Evolutionary conservation across 23 tunicate genomes (phyloP).

Genomic region (Clavelina lepadiformis): DNA sequence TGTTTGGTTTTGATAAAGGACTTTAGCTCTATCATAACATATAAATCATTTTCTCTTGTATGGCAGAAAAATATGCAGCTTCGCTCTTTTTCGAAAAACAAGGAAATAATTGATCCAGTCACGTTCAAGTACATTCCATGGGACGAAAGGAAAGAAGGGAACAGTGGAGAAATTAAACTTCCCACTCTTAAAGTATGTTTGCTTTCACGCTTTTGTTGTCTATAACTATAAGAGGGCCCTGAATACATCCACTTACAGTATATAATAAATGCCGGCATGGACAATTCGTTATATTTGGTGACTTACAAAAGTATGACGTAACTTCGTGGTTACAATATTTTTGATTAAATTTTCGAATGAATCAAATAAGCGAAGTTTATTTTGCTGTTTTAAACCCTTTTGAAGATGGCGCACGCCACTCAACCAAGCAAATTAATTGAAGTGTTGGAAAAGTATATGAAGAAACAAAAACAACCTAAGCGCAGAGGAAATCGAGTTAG

Average conservation of each 20-base stretch:
- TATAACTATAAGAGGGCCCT: too few relatives aligned
- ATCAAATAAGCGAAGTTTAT: background rate
- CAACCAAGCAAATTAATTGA: slow-evolving; percentile 40
- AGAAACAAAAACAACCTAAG: background rate
- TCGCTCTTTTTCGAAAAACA: slow-evolving; percentile 7
- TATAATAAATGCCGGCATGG: too few relatives aligned
- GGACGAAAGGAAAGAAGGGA: slow-evolving; percentile 38
- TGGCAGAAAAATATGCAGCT: slow-evolving; percentile 38
- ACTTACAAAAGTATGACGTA: too few relatives aligned
- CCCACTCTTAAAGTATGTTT: slow-evolving; percentile 44
- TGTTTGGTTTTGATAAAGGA: background rate
- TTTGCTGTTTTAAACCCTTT: background rate
- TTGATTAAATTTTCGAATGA: background rate
- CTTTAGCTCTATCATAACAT: background rate
- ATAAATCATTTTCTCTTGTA: background rate
- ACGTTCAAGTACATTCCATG: slow-evolving; percentile 74
- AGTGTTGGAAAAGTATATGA: slow-evolving; percentile 48
- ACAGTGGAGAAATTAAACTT: slow-evolving; percentile 27
- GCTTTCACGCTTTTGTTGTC: background rate
- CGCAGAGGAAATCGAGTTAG: too few relatives aligned
- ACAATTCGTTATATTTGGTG: too few relatives aligned
- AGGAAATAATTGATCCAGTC: slow-evolving; percentile 58
- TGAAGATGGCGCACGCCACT: slow-evolving; percentile 41
- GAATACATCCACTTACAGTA: too few relatives aligned
- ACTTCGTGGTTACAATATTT: too few relatives aligned